These are phyloP conservation scores for Portunus trituberculatus DNA, from an alignment of 1,140 invertebrate genomes.

Conservation along the genomic window DNA sequence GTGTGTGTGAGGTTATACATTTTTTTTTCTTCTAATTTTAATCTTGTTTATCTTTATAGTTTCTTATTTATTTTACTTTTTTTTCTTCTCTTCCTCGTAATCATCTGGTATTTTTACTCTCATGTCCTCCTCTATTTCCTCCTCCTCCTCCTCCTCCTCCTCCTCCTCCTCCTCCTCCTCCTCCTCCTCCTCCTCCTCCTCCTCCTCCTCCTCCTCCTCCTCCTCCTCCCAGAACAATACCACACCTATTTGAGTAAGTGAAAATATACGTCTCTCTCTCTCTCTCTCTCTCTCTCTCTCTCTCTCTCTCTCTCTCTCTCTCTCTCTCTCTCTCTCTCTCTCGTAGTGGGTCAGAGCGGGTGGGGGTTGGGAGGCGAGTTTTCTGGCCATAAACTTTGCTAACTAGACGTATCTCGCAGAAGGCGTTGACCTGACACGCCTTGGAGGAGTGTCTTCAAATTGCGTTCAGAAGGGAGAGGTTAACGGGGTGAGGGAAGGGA, in stretches of 20 bases:
- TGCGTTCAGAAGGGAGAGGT: neutral
- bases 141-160: too few species aligned
- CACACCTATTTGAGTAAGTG: neutral
- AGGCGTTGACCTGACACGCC: constrained; percentile 43
- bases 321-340: too few species aligned
- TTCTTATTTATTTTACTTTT: too few species aligned
- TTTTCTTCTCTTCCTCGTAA: too few species aligned
- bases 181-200: neutral
- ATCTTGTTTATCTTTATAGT: too few species aligned
- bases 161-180: neutral
- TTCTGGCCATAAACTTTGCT: constrained; percentile 26
- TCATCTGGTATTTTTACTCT: too few species aligned
- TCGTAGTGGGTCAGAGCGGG: neutral
- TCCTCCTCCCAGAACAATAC: neutral
- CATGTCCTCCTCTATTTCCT: too few species aligned
- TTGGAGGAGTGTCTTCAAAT: neutral
- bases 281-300: neutral
- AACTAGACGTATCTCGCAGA: constrained; percentile 39
- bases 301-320: neutral
- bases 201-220: neutral
- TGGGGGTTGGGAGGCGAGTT: too few species aligned
- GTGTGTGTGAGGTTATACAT: neutral
- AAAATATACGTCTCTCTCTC: neutral
- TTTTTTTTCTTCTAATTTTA: too few species aligned
- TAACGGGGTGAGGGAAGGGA: neutral